A percentile compares a stretch with the other conserved stretches of the same genome.
Evolutionary conservation across 1,140 invertebrate genomes (phyloP).

Genomic region (Philotrypesis tridentata): DNA sequence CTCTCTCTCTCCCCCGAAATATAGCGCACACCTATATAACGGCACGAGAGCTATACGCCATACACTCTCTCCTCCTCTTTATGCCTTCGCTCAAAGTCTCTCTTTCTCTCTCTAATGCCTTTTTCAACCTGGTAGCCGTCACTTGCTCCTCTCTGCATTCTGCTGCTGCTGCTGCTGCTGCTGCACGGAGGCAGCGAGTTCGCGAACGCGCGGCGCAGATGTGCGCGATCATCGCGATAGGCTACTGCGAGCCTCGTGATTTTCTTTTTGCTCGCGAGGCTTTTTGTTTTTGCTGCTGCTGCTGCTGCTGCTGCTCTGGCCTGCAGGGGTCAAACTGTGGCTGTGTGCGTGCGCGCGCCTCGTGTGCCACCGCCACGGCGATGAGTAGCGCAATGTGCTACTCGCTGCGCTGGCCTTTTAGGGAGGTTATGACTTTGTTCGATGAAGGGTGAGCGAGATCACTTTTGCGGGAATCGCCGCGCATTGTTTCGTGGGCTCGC

Average conservation of each 20-base stretch:
- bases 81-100: not conserved
- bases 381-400: not conserved
- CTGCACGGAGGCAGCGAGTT: slow-evolving; percentile 32
- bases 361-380: no score
- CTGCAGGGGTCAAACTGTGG: no score
- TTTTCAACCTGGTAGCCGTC: slow-evolving; percentile 12
- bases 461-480: not conserved
- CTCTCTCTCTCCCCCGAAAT: not conserved
- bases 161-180: no score
- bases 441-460: not conserved
- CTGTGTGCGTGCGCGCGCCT: no score
- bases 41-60: not conserved
- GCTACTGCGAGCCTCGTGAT: no score
- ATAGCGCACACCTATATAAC: not conserved
- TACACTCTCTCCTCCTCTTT: not conserved
- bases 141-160: not conserved
- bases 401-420: not conserved
- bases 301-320: no score
- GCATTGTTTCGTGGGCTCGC: not conserved
- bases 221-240: not conserved
- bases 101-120: slow-evolving; percentile 3
- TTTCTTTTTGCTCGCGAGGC: no score
- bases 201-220: slow-evolving; percentile 22
- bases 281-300: no score
- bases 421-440: not conserved